Base-by-base conservation (phyloP, 2,797 vertebrate genomes). In the Remorina albescens region DNA sequence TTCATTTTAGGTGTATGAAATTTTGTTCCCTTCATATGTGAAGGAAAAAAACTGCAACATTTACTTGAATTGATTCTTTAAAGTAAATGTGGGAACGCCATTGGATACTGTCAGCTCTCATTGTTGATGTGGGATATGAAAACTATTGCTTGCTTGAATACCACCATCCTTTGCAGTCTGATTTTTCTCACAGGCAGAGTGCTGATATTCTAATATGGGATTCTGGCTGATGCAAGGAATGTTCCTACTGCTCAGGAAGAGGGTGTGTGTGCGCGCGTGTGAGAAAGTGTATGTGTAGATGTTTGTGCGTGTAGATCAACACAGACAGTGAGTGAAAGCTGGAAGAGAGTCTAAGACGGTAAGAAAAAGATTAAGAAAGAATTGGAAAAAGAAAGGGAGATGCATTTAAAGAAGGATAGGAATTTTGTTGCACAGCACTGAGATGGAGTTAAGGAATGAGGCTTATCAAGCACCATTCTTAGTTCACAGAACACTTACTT, bases 201-300 rank as follows among this genome's bases (percentile, higher is more conserved):
- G 65, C 79, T 86, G 82, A 82, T 84, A 57, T 53, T 76, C 58
- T 64, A 66, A 73, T 83, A 70, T 67, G 65, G 64, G 78, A 78
- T 86, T 81, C 50, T 87, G 86, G 82, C 82, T 79, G 82, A 85
- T 86, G 77, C 67, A 59, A 87, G 84, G 85, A 91, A 86, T 87
- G 71, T 84, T 83, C 74, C 79, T 74, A 70, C 82, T 73, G 54
- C 72, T 82, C 42, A 61, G 78, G 59, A 82, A 73, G 57, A 79
- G 80, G 23, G 82, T 81, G 83, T 82, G 80, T 67, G 47, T 65
- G 61, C 8, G 39, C 23, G 58, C 50, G 67, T 67, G 54, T 71
- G n/a, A n/a, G n/a, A n/a, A n/a, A n/a, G 51, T 63, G 49, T 63
- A 50, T 70, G 41, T n/a, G 42, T 53, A 32, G 49, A 25, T 58